Conservation (phyloP, 1,140 invertebrate genomes). For the Delia radicum region DNA sequence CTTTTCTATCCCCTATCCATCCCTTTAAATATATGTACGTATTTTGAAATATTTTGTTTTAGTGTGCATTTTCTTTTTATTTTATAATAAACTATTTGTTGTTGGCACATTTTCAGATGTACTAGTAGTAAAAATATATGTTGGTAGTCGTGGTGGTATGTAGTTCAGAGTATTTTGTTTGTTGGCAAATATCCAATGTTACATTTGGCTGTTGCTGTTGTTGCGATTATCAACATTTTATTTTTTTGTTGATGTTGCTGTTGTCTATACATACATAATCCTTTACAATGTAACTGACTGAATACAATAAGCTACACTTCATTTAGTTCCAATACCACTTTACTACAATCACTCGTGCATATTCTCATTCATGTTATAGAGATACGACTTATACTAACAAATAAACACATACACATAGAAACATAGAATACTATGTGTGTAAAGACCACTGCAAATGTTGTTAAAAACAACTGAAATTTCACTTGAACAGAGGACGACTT, state of each 20-base stretch:
- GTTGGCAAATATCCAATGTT: slow-evolving; percentile 4
- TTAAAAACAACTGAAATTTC: too few relatives aligned
- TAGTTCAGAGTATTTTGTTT: background rate
- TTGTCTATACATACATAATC: slow-evolving; percentile 15
- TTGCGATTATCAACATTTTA: background rate
- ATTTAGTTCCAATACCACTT: slow-evolving; percentile 21
- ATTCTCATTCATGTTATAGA: background rate
- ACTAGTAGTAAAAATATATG: background rate
- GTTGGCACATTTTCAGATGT: slow-evolving; percentile 12
- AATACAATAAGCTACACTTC: slow-evolving; percentile 17
- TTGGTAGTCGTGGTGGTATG: background rate
- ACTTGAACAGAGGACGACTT: background rate
- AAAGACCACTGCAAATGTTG: too few relatives aligned
- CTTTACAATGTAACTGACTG: slow-evolving; percentile 5
- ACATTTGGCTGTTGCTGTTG: background rate
- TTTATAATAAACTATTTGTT: slow-evolving; percentile 4
- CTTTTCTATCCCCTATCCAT: background rate
- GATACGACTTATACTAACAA: background rate
- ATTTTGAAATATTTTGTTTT: background rate
- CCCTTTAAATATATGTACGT: background rate
- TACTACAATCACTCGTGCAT: slow-evolving; percentile 12
- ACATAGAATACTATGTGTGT: too few relatives aligned
- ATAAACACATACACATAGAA: background rate
- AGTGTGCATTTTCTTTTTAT: background rate
- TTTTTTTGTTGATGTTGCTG: background rate